Base-by-base conservation (phyloP, 2,888 invertebrate genomes). In the Drosophila gaucha region DNA sequence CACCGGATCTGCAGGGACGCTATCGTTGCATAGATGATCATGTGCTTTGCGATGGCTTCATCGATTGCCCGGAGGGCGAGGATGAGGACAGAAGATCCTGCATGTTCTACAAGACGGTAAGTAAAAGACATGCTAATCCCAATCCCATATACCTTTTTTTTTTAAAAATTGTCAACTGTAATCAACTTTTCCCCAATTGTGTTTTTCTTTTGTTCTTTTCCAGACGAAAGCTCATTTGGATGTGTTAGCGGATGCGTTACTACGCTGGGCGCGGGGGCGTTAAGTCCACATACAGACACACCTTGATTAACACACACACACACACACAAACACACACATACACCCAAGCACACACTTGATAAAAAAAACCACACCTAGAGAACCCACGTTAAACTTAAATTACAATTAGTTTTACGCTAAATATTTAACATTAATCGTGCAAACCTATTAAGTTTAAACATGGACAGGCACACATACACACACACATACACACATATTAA, bases 31-130 rank as follows among this genome's bases (percentile, higher is more conserved):
- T 98, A 93, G 97, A 98, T 92, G 98, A 97, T 93, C 97, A 97
- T 92, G 97, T 97, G 82, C 94, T 98, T 58, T 98, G 98, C 92
- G 97, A 98, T 92, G 98, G 97, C 74, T 98, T 97, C 93, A 95
- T 97, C 91, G 97, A 98, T 94, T 98, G 98, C 92, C 97, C 98
- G 67, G 95, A 95, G 83, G 97, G 96, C 67, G 97, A 98, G 92
- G 98, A 98, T 91, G 98, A 98, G 91, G 97, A 98, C 91, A 93
- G 97, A 90, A 96, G 96, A 92, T 95, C 96, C 88, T 98, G 98
- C 94, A 97, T 98, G 97, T 98, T 98, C 93, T 98, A 97, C 92
- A 98, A 98, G 95, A 98, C 97, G 95, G 98, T 98, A 93, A 94
- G 94, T 92, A 6, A 2, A 1, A 14, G n/a, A 2, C 2, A 22